These are phyloP conservation scores for Philonicus albiceps DNA, from an alignment of 2,888 invertebrate species.

Conservation along the genomic window DNA sequence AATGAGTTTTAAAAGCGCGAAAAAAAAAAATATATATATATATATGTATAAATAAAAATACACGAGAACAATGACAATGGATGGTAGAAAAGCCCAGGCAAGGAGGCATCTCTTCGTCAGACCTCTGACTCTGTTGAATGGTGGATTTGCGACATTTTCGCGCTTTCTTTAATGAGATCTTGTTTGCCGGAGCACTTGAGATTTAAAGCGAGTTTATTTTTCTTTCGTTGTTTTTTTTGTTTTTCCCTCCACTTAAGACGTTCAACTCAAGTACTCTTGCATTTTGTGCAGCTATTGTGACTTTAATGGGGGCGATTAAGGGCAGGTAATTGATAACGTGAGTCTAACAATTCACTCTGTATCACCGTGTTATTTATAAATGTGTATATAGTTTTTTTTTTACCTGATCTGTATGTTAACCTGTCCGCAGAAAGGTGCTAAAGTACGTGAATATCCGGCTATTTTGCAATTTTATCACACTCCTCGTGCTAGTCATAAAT, in stretches of 20 bases:
- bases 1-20: background rate
- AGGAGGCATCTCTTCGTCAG: background rate
- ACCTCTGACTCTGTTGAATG: background rate
- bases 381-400: background rate
- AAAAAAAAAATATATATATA: background rate
- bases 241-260: background rate
- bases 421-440: background rate
- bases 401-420: background rate
- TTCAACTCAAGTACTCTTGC: background rate
- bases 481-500: background rate
- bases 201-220: background rate
- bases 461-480: background rate
- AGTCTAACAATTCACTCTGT: background rate
- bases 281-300: background rate
- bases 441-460: background rate
- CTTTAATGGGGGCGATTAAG: background rate
- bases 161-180: background rate
- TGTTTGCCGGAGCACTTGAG: background rate
- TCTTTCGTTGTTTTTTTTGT: background rate
- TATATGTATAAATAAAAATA: background rate
- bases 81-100: background rate
- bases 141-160: background rate
- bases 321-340: background rate
- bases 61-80: background rate
- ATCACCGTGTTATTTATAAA: background rate